Evolutionary conservation across 2,113 vertebrate species (phyloP).

Genomic region (Spizaetus ornatus): DNA sequence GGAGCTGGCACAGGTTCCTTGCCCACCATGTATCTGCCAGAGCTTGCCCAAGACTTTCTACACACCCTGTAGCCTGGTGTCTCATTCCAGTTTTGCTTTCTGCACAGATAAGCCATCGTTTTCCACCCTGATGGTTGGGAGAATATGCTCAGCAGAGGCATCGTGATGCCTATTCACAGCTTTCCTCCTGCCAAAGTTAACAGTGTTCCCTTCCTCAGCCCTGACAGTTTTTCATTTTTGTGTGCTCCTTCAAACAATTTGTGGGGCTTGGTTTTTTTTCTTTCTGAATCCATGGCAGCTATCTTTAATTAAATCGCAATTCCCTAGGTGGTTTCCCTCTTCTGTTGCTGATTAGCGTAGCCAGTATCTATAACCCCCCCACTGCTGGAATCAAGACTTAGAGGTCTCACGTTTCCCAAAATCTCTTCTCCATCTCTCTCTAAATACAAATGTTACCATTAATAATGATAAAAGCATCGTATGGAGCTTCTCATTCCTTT

Average conservation of each 20-base stretch:
- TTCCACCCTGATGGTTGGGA: background rate
- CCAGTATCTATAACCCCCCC: constrained; percentile 2
- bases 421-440: constrained; percentile 20
- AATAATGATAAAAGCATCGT: background rate
- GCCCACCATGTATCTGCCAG: background rate
- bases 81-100: background rate
- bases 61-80: background rate
- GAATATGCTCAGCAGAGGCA: background rate
- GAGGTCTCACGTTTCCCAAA: background rate
- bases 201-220: background rate
- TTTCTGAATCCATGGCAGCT: background rate
- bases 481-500: background rate
- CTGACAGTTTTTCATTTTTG: background rate
- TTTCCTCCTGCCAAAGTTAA: background rate
- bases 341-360: constrained; percentile 40
- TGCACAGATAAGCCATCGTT: background rate
- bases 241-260: background rate
- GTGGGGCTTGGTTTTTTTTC: background rate
- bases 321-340: constrained; percentile 26
- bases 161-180: background rate
- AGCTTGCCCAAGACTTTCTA: background rate
- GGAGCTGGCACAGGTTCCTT: background rate
- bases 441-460: constrained; percentile 28
- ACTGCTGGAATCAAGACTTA: constrained; percentile 21
- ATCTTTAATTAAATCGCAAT: constrained; percentile 67